These are phyloP conservation scores for Otus sunia DNA, from an alignment of 2,113 vertebrate genomes.

Conservation along the genomic window DNA sequence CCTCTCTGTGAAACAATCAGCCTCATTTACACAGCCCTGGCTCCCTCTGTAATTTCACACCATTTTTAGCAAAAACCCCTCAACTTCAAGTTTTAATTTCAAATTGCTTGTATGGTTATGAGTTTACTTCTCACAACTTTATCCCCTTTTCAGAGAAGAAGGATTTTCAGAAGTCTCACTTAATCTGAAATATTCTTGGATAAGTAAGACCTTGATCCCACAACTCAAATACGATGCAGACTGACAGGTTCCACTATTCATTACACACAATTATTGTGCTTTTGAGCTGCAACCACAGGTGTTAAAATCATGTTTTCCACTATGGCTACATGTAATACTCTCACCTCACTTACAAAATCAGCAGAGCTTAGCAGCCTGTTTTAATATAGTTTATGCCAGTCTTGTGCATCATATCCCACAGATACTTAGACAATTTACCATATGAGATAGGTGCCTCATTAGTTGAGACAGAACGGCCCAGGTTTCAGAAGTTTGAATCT, in stretches of 20 bases:
- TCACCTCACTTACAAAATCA: not conserved
- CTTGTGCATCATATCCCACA: not conserved
- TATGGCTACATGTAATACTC: not conserved
- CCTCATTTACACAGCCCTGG: not conserved
- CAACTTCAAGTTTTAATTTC: not conserved
- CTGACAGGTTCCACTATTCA: not conserved
- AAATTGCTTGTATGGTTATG: not conserved
- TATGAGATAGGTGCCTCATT: not conserved
- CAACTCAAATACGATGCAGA: not conserved
- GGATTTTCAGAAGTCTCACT: not conserved
- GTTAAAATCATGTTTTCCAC: not conserved
- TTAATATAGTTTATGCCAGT: not conserved
- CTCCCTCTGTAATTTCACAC: not conserved
- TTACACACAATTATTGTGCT: not conserved
- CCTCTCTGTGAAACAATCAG: not conserved
- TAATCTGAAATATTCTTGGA: not conserved
- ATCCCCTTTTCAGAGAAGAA: not conserved
- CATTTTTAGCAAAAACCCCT: not conserved
- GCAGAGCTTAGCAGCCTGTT: not conserved
- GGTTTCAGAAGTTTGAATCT: not conserved
- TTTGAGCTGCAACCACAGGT: not conserved
- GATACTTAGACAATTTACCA: not conserved
- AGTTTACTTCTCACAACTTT: not conserved
- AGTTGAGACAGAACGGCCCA: not conserved
- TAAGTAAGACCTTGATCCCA: not conserved